These are phyloP conservation scores for Nibea coibor DNA, from an alignment of 2,113 vertebrate species.

Conservation along the genomic window DNA sequence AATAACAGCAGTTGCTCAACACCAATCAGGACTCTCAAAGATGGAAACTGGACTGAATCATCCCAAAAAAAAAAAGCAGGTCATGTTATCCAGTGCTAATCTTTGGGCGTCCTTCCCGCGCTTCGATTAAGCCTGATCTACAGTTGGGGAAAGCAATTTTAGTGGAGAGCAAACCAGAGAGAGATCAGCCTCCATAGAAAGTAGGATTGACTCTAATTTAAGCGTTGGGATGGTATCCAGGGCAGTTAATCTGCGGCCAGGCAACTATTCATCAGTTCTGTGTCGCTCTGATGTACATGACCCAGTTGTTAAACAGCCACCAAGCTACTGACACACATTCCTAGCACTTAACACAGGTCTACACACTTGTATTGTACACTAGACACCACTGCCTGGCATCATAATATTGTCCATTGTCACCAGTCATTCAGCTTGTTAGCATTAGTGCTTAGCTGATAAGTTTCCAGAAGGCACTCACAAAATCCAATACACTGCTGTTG, in stretches of 20 bases:
- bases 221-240: slow-evolving; percentile 59
- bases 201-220: slow-evolving; percentile 67
- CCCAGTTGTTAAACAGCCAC: slow-evolving; percentile 55
- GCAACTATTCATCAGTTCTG: slow-evolving; percentile 47
- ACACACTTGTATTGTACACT: neutral
- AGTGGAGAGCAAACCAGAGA: slow-evolving; percentile 12
- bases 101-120: slow-evolving; percentile 45
- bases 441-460: slow-evolving; percentile 16
- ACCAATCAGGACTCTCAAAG: neutral
- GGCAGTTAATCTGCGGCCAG: slow-evolving; percentile 60
- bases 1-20: neutral
- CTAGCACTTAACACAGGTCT: neutral
- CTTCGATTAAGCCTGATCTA: slow-evolving; percentile 55
- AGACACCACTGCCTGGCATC: neutral
- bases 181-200: slow-evolving; percentile 46
- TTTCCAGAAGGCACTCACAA: slow-evolving; percentile 50
- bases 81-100: slow-evolving; percentile 42
- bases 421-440: neutral
- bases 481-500: slow-evolving; percentile 13
- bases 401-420: neutral
- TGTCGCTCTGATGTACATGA: slow-evolving; percentile 50
- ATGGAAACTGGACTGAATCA: neutral
- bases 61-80: slow-evolving; percentile 19
- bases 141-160: slow-evolving; percentile 37
- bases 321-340: slow-evolving; percentile 40